Conservation (phyloP, 2,888 invertebrate genomes). For the Quadroppia sp. region DNA sequence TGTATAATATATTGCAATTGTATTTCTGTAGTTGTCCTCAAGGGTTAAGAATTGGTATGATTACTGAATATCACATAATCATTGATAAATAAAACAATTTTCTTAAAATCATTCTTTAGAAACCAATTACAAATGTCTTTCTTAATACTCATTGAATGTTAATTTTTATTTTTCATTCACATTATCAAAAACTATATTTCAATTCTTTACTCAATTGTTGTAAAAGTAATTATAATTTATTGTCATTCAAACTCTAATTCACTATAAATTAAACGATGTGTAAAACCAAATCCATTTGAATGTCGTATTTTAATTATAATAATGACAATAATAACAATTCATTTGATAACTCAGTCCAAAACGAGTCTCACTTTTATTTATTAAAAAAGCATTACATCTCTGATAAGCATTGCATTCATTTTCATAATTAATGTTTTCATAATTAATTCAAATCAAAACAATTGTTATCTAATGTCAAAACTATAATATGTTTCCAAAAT, state of each 20-base stretch:
- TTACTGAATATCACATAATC: conserved; percentile 21
- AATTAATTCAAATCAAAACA: background rate
- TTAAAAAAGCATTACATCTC: background rate
- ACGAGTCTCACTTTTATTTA: background rate
- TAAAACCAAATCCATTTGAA: background rate
- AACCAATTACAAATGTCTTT: conserved; percentile 5
- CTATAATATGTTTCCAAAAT: background rate
- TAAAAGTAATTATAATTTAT: conserved; percentile 13
- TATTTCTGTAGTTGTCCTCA: conserved; percentile 33
- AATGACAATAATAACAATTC: conserved; percentile 22
- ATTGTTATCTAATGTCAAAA: background rate
- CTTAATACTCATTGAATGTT: conserved; percentile 32
- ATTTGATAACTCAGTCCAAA: conserved; percentile 13
- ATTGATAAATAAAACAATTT: background rate
- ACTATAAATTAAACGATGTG: conserved; percentile 20
- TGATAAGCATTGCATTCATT: conserved; percentile 4
- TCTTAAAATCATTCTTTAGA: conserved; percentile 25
- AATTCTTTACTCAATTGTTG: background rate
- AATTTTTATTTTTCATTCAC: conserved; percentile 6
- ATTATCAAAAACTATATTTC: background rate
- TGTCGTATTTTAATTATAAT: background rate
- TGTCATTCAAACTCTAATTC: conserved; percentile 23
- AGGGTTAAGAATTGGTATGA: conserved; percentile 23
- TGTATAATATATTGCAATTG: conserved; percentile 18
- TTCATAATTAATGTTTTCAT: background rate